Conservation (phyloP, 1,140 invertebrate species). For the Phocides pigmalion region DNA sequence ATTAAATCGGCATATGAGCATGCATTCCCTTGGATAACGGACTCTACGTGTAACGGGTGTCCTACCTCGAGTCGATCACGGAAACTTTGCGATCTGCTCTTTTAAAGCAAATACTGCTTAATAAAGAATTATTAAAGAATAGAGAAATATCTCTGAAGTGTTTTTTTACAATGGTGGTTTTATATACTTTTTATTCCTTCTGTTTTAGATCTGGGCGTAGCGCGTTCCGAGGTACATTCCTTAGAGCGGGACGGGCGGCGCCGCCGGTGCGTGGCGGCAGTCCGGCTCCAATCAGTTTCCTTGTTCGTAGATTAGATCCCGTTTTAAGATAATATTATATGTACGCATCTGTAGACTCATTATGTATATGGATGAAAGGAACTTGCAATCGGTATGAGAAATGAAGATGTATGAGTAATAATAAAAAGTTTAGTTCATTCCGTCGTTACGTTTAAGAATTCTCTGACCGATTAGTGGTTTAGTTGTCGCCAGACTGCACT, state of each 20-base stretch:
- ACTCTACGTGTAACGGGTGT: too few relatives aligned
- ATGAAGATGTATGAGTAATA: slow-evolving; percentile 5
- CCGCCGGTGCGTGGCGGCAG: neutral
- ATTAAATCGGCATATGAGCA: too few relatives aligned
- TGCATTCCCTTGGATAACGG: too few relatives aligned
- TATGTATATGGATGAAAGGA: neutral
- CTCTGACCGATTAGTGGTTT: neutral
- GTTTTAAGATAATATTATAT: neutral
- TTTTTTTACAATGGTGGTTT: too few relatives aligned
- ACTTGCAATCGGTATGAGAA: neutral
- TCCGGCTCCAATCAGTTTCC: slow-evolving; percentile 1
- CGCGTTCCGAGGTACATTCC: neutral
- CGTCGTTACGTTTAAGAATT: slow-evolving; percentile 16
- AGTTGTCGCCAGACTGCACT: neutral
- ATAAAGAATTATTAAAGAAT: too few relatives aligned
- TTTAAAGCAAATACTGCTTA: too few relatives aligned
- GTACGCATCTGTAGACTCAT: slow-evolving; percentile 10
- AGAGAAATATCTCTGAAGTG: too few relatives aligned
- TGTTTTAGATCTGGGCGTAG: slow-evolving; percentile 11
- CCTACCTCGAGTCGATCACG: too few relatives aligned
- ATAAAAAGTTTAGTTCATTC: slow-evolving; percentile 21
- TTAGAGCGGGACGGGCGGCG: too few relatives aligned
- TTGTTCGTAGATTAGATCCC: slow-evolving; percentile 1
- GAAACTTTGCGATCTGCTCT: too few relatives aligned
- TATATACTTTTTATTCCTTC: too few relatives aligned